Evolutionary conservation across 2,797 vertebrate species (phyloP), one percentile per base, ranked within the genome.

Genomic region (Cynodonichthys magdalenae): DNA sequence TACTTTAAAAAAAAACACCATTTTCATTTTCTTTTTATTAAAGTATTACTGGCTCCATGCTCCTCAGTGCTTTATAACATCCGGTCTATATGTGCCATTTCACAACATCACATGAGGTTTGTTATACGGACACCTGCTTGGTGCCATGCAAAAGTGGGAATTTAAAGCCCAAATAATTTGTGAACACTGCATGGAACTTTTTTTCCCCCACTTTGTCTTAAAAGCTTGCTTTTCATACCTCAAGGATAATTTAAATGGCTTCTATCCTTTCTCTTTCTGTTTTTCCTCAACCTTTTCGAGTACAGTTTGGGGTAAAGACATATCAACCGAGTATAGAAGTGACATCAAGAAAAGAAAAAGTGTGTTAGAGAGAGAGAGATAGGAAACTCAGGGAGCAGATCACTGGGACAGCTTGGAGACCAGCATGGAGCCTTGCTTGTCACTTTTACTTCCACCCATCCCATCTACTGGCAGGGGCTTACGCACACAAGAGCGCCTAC

Each of bases 401-500:
- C 85, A 78, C 69, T 73, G 59, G 81, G 89, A 93, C 93, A 94
- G 93, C 92, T 93, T 93, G 93, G 81, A 77, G 86, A 91, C 41
- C 93, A 93, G 92, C 90, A 70, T 87, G 92, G 28, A 66, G 81
- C 80, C 83, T 9, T 11, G 86, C 83, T 88, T 89, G 87, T 92
- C 89, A 84, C 89, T 86, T 87, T 84, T 87, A 72, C 83, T 83
- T 84, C 82, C 82, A 74, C 81, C 82, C 81, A 39, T 63, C 72
- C 69, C 14, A 56, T 77, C 75, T 59, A 65, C 80, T 80, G 84
- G 85, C 80, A 66, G 79, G 63, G 71, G 74, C 74, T 72, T 63
- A 7, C 66, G 76, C 56, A 70, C 83, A 66, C 66, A 65, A 82
- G 80, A 75, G 84, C 68, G 65, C 79, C 84, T 63, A 72, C 80